Conservation (phyloP, 2,888 invertebrate species). For the Brachypterus glaber region DNA sequence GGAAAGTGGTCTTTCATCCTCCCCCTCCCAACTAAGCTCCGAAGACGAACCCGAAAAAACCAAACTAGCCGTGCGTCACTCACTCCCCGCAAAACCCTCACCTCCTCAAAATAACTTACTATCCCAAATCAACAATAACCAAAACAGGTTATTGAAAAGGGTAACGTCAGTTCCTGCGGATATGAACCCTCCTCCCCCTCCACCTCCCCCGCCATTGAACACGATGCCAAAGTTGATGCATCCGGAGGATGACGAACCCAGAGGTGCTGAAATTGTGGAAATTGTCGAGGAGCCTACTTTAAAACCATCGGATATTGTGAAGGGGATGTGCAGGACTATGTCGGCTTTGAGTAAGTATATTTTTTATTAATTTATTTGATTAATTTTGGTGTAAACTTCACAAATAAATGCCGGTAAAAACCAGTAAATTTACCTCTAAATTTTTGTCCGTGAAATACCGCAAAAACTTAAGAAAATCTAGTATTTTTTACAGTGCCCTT, state of each 20-base stretch:
- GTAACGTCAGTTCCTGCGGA: constrained; percentile 49
- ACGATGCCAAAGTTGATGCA: constrained; percentile 34
- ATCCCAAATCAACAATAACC: constrained; percentile 6
- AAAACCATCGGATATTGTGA: constrained; percentile 55
- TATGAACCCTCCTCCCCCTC: constrained; percentile 51
- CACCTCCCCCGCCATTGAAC: constrained; percentile 55
- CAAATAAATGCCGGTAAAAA: no score
- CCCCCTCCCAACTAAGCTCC: constrained; percentile 36
- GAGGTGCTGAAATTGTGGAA: constrained; percentile 41
- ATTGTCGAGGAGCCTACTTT: constrained; percentile 60
- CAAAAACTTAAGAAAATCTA: no score
- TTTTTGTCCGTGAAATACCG: no score
- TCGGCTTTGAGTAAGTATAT: constrained; percentile 44
- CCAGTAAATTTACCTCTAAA: no score
- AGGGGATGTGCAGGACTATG: constrained; percentile 49
- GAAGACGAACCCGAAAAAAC: constrained; percentile 35
- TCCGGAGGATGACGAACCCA: constrained; percentile 29
- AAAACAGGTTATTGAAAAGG: constrained; percentile 42
- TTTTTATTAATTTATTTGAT: no score
- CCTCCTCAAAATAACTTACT: constrained; percentile 22
- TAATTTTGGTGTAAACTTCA: no score
- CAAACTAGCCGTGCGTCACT: constrained; percentile 35
- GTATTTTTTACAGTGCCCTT: no score
- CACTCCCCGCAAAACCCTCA: constrained; percentile 24
- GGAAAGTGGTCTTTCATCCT: constrained; percentile 29